phyloP scores from a whole-genome alignment of 2,113 vertebrate genomes.

The Lota lota region DNA sequence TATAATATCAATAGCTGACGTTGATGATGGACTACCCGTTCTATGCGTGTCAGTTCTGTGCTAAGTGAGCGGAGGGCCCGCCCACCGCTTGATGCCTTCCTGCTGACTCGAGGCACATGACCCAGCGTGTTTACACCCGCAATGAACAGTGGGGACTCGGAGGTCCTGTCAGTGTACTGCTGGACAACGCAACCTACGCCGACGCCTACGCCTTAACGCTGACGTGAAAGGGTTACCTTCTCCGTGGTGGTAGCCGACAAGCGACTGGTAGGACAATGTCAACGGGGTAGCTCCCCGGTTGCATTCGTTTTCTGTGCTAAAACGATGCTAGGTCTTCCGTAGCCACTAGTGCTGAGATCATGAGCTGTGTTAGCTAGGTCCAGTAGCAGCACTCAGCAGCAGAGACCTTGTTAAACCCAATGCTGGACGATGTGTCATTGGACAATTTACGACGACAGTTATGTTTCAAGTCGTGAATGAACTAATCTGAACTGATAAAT shows the following conservation, averaged over 20 bases:
- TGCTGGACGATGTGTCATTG: too few species aligned
- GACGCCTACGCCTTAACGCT: not conserved
- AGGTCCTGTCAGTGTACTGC: not conserved
- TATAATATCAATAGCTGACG: too few species aligned
- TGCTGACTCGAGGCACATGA: conserved; percentile 73
- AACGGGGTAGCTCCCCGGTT: not conserved
- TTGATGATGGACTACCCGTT: too few species aligned
- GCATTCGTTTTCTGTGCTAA: not conserved
- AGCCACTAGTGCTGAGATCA: conserved; percentile 46
- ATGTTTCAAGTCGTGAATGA: too few species aligned
- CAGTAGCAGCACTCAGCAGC: too few species aligned
- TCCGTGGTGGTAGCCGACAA: not conserved
- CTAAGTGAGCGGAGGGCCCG: conserved; percentile 8
- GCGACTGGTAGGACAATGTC: conserved; percentile 23
- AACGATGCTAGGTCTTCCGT: conserved; percentile 44
- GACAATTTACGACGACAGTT: too few species aligned
- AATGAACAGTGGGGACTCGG: not conserved
- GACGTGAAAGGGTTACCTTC: too few species aligned
- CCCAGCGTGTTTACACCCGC: conserved; percentile 73
- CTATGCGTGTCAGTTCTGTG: too few species aligned
- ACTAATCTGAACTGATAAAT: too few species aligned
- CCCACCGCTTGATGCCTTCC: conserved; percentile 47
- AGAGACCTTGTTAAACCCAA: too few species aligned
- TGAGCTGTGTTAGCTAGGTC: conserved; percentile 32
- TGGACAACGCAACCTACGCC: too few species aligned